Percentiles rank a stretch among this genome's conserved stretches.
Evolutionary conservation across 2,797 vertebrate genomes (phyloP).

Genomic region (Labroides dimidiatus): DNA sequence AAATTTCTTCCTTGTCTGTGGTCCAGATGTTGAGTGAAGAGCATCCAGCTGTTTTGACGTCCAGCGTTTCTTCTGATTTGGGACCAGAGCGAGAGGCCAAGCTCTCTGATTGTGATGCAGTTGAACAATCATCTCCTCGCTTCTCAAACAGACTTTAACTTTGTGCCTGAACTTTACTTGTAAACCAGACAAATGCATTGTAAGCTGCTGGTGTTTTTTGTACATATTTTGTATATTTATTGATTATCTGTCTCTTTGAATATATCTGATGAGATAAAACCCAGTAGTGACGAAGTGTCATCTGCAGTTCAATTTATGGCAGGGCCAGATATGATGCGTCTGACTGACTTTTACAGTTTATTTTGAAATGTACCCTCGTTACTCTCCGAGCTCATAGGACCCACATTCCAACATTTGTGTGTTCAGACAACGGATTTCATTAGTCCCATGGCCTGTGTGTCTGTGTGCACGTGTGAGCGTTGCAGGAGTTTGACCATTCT

Average conservation of each 20-base stretch:
- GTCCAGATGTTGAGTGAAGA: constrained; percentile 66
- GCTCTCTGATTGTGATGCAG: constrained; percentile 83
- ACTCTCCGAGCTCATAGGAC: constrained; percentile 60
- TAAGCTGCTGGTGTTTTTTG: constrained; percentile 85
- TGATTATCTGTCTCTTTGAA: constrained; percentile 62
- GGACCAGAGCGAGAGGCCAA: constrained; percentile 66
- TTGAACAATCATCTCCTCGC: constrained; percentile 92
- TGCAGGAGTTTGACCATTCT: constrained; percentile 79
- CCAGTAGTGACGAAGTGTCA: constrained; percentile 24
- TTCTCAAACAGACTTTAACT: constrained; percentile 87
- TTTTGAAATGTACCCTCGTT: constrained; percentile 41
- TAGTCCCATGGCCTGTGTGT: constrained; percentile 42
- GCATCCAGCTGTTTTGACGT: constrained; percentile 80
- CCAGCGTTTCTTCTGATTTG: constrained; percentile 62
- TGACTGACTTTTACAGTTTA: constrained; percentile 53
- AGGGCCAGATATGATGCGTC: constrained; percentile 42
- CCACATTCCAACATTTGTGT: constrained; percentile 53
- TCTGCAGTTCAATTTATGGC: constrained; percentile 48
- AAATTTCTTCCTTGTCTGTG: constrained; percentile 23
- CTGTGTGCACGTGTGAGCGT: constrained; percentile 35
- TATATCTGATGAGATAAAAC: constrained; percentile 49
- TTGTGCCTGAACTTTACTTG: constrained; percentile 95
- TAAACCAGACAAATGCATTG: constrained; percentile 93
- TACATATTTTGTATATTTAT: constrained; percentile 81
- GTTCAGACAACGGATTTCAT: constrained; percentile 54